Evolutionary conservation across 2,113 vertebrate genomes (phyloP).

Genomic region (Pelvicachromis taeniatus): DNA sequence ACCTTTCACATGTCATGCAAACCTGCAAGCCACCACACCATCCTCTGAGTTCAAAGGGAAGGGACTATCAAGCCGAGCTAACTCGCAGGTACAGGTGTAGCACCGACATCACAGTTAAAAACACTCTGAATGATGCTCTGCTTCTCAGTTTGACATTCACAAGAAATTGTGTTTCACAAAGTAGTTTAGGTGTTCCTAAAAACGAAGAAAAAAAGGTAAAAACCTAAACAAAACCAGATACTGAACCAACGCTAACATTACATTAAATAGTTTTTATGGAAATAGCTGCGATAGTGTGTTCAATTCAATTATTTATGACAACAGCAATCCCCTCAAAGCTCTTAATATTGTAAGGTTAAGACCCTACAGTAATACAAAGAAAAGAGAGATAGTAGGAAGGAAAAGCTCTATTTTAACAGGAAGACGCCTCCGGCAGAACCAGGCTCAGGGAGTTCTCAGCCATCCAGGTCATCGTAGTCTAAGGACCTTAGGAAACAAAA

Average conservation of each 20-base stretch:
- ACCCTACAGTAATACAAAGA: too few species aligned
- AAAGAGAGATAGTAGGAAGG: too few species aligned
- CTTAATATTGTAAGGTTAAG: too few species aligned
- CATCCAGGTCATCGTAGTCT: too few species aligned
- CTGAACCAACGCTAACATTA: too few species aligned
- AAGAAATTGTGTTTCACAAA: background rate
- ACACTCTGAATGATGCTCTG: background rate
- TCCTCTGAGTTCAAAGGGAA: background rate
- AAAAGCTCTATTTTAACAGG: too few species aligned
- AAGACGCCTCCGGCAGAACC: too few species aligned
- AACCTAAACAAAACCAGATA: too few species aligned
- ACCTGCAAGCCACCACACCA: background rate
- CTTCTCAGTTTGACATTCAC: background rate
- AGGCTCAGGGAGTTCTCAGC: too few species aligned
- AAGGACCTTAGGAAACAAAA: too few species aligned
- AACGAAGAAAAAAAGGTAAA: too few species aligned
- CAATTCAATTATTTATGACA: background rate
- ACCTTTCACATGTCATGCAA: background rate
- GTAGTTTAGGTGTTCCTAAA: background rate
- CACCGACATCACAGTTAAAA: background rate
- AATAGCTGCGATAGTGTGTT: background rate
- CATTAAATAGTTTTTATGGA: background rate
- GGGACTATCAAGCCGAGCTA: rapidly evolving
- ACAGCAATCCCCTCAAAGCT: background rate
- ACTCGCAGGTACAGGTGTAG: background rate